Base-by-base conservation (phyloP, 2,888 invertebrate species). In the Hypomecis punctinalis region DNA sequence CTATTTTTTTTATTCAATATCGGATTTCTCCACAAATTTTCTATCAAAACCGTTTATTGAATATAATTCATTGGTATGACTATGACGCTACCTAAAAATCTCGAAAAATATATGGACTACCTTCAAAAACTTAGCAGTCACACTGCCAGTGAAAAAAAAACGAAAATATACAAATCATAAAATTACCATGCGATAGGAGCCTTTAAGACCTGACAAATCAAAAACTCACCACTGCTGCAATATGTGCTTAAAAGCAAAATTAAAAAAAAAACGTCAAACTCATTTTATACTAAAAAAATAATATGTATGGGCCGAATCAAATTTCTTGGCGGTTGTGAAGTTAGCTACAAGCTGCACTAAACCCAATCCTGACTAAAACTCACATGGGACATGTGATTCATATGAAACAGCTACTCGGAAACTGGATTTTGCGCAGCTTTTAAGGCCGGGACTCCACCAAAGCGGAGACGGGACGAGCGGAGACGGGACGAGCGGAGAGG, bases 211-310 rank as follows among this genome's bases (percentile, higher is more conserved):
- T 23, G 46, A 23, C 46, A 3, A 6, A 13, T 46, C 46, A 23
- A 46, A 8, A 7, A 23, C 46, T 5, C 23, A 23, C 23, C 23
- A 13, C 11, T 45, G 42, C 45, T 46, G 46, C 46, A 23, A 46
- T 46, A 46, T 23, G 11, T 46, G 46, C 46, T 23, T 46, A 13
- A 46, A 46, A 23, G 46, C 46, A 46, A 46, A 46, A 6, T 13
- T 8, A 23, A 46, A 46, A 46, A 46, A 46, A 46, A 46, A 4
- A 6, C 9, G 23, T 9, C 3, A 23, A 23, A 13, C n/a, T 8
- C 5, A 42, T 6, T 40, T 6, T 10, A 40, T 9, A 1, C 5
- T 9, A 9, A 46, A 23, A 46, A 46, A 46, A 46, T 3, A 23
- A 23, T 23, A 23, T 23, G 1, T 23, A 23, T 23, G 3, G 3